Evolutionary conservation across 1,140 invertebrate genomes (phyloP), one percentile per base, ranked within the genome.

Genomic region (Ericerus pela): DNA sequence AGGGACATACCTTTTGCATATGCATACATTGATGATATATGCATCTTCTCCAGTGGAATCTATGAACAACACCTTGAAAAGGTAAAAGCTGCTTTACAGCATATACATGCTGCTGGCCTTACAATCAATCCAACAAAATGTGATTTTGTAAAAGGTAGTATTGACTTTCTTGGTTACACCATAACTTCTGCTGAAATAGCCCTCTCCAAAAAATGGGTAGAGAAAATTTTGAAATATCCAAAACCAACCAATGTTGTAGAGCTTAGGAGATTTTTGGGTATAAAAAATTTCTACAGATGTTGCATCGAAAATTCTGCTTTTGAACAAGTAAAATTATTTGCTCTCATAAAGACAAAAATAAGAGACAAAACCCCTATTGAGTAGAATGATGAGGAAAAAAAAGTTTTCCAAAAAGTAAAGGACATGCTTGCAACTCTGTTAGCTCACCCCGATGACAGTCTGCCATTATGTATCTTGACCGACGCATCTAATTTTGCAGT

Each of bases 21-120:
- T 38, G 41, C 59, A 28, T 70, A 67, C 38, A 59, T 70, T 2
- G 68, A 70, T 55, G 66, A 70, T 54, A 59, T 70, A 2, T 53
- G 71, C 0, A 51, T 71, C 6, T 65, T 59, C 0, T 70, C 66
- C 1, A 38, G 22, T 52, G 61, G 20, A 18, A 51, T 55, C 8
- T 60, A 61, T 31, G 55, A 68, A 51, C 67, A 59, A n/a, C 30
- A 62, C 0, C 43, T 70, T 0, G 20, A 59, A 2, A 47, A 66
- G 1, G 65, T 64, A 54, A 62, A 63, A 2, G 4, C n/a, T n/a
- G n/a, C n/a, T n/a, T n/a, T n/a, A n/a, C n/a, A n/a, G n/a, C n/a
- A n/a, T n/a, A n/a, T n/a, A n/a, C n/a, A n/a, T n/a, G n/a, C n/a
- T n/a, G n/a, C n/a, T n/a, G n/a, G n/a, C n/a, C n/a, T 70, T 0